Base-by-base conservation (phyloP, 2,113 vertebrate species). In the Colius striatus region DNA sequence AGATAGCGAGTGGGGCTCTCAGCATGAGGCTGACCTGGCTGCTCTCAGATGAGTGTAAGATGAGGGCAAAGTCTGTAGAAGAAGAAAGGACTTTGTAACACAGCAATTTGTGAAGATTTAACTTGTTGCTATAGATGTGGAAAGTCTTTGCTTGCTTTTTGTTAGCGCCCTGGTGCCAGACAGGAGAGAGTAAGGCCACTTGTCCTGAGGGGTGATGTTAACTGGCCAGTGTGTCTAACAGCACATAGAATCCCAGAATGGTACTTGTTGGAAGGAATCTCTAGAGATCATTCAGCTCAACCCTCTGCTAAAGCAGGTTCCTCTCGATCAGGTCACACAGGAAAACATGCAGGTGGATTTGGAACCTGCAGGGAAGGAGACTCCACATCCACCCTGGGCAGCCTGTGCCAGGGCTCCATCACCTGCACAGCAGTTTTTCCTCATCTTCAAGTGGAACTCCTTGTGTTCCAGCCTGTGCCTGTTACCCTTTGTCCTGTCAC, bases 1-100 rank as follows among this genome's bases (percentile, higher is more conserved):
- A 38, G 34, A 1, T 1, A n/a, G 55, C 0, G 0, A 47, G 63
- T 0, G 6, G 25, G 27, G 29, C 6, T n/a, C 38, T 67, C 1
- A 6, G 21, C 0, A 4, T 11, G 66, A 45, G 43, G 16, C 16
- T 17, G 38, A 14, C 12, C 55, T 58, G 30, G 4, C 2, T 23
- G 13, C 13, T 75, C 41, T 20, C 8, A 7, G 12, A 8, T 0
- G 5, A 65, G 41, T 43, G 41, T 53, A 5, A 58, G 16, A 16
- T 26, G 13, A 6, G 29, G 43, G 23, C 27, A 17, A 45, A 4
- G 8, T 3, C 63, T 30, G 68, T 10, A 12, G 20, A 57, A 67
- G n/a, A 36, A 62, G 18, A 60, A n/a, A 41, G 29, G 17, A 11
- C 55, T 86, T 80, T 51, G 30, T 22, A 5, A 8, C 0, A 2